phyloP scores from a whole-genome alignment of 2,113 vertebrate genomes.

The Crotophaga sulcirostris region DNA sequence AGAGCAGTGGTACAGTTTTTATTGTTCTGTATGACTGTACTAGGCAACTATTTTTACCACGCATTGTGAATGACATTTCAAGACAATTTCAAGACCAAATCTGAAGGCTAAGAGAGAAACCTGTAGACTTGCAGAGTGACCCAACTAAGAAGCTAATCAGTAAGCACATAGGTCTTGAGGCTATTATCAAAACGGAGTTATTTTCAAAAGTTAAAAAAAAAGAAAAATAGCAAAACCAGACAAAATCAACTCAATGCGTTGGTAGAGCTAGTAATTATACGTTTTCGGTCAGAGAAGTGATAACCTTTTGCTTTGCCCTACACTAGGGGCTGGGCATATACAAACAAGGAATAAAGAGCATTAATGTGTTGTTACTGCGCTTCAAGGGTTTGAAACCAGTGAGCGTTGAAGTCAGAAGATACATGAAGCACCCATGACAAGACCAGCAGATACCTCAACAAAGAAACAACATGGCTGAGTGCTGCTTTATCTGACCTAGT shows the following conservation, averaged over 20 bases:
- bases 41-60: not conserved
- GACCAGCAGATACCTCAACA: not conserved
- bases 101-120: not conserved
- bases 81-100: not conserved
- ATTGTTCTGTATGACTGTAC: not conserved
- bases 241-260: not conserved
- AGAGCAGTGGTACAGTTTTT: not conserved
- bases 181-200: not conserved
- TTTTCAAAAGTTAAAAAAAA: not conserved
- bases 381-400: not conserved
- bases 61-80: not conserved
- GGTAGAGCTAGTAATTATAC: not conserved
- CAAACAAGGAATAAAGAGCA: not conserved
- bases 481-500: not conserved
- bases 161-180: not conserved
- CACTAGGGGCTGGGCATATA: accelerated
- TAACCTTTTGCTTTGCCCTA: not conserved
- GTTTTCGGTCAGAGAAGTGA: not conserved
- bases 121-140: not conserved
- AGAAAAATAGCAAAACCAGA: not conserved
- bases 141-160: not conserved
- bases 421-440: accelerated
- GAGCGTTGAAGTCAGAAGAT: not conserved
- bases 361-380: not conserved
- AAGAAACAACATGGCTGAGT: not conserved